phyloP scores from a whole-genome alignment of 2,113 vertebrate genomes.

The Dolichotis patagonum region DNA sequence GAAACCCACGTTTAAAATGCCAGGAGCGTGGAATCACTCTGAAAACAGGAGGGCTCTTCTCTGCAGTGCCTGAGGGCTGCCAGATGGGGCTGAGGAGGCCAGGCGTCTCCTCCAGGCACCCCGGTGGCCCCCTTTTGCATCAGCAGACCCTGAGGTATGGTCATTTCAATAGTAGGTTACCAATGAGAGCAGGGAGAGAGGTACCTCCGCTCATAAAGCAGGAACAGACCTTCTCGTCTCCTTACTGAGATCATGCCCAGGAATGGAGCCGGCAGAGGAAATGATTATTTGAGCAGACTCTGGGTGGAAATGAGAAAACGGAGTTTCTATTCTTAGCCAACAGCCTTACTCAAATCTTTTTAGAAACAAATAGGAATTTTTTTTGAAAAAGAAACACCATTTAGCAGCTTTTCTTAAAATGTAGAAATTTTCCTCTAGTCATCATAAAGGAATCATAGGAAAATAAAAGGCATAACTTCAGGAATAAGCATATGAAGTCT shows the following conservation, averaged over 20 bases:
- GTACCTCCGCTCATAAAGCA: not conserved
- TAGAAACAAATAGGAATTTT: not conserved
- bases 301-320: not conserved
- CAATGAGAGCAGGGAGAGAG: not conserved
- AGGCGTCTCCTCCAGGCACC: not conserved
- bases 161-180: not conserved
- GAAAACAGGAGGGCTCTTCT: not conserved
- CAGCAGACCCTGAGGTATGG: not conserved
- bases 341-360: not conserved
- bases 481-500: not conserved
- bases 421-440: not conserved
- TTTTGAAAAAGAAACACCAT: not conserved
- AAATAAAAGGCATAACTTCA: not conserved
- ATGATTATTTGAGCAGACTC: not conserved
- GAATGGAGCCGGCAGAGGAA: not conserved
- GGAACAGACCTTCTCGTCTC: constrained; percentile 40
- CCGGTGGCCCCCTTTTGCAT: not conserved
- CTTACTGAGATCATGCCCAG: constrained; percentile 28
- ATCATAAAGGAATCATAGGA: not conserved
- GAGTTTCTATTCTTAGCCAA: constrained; percentile 41
- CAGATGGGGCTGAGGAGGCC: not conserved
- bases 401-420: constrained; percentile 40
- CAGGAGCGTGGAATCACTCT: not conserved
- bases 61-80: not conserved
- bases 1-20: constrained; percentile 17